phyloP scores from a whole-genome alignment of 2,888 invertebrate species.

The Sceliomorpha sp. region DNA sequence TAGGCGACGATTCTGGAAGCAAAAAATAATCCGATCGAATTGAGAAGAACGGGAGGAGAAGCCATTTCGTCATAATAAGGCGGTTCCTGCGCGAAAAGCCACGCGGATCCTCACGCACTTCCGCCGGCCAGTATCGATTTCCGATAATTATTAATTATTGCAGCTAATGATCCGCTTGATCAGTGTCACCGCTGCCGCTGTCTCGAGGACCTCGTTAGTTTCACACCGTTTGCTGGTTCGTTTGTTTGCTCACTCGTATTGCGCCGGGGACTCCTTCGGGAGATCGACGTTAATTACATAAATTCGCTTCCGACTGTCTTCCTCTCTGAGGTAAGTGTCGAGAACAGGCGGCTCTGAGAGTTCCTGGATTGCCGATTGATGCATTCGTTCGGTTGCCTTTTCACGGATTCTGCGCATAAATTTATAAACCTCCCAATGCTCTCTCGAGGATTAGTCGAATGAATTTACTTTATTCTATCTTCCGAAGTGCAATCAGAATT shows the following conservation, averaged over 20 bases:
- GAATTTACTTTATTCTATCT: too few species aligned
- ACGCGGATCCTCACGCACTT: background rate
- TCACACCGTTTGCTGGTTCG: slow-evolving; percentile 59
- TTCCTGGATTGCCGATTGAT: slow-evolving; percentile 40
- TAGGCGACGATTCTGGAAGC: slow-evolving; percentile 1
- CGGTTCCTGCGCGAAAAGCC: background rate
- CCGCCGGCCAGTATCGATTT: slow-evolving; percentile 63
- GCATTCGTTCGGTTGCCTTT: slow-evolving; percentile 38
- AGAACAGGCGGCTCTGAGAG: slow-evolving; percentile 22
- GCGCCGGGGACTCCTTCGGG: slow-evolving; percentile 36
- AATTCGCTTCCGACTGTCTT: slow-evolving; percentile 65
- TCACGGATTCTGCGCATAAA: slow-evolving; percentile 9
- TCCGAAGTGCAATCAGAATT: too few species aligned
- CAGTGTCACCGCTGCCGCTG: slow-evolving; percentile 61
- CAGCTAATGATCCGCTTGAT: slow-evolving; percentile 75
- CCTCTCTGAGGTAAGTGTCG: slow-evolving; percentile 36
- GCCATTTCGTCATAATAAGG: slow-evolving; percentile 8
- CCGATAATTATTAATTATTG: slow-evolving; percentile 74
- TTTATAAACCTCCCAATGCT: slow-evolving; percentile 11
- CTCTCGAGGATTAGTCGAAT: slow-evolving; percentile 7
- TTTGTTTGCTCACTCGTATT: slow-evolving; percentile 49
- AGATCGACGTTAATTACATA: slow-evolving; percentile 66
- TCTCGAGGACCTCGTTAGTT: slow-evolving; percentile 76
- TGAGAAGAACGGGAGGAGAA: background rate
- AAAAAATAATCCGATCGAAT: slow-evolving; percentile 15